These are phyloP conservation scores for Lycocerus yunnanus DNA, from an alignment of 2,888 invertebrate species.

Conservation along the genomic window DNA sequence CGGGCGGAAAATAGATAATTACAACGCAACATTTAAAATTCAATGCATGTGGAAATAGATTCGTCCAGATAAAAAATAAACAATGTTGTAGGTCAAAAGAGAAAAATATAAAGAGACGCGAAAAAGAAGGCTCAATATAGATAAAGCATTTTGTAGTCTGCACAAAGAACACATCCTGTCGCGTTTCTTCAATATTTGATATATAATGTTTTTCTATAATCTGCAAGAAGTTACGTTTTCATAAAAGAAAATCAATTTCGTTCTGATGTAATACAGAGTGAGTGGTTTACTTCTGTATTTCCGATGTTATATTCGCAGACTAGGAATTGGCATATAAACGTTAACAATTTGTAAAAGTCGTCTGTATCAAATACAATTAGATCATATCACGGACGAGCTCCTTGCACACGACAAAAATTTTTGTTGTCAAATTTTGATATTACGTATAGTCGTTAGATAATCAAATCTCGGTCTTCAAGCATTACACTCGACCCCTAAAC, in stretches of 20 bases:
- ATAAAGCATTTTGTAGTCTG: slow-evolving; percentile 27
- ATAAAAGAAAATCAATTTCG: neutral
- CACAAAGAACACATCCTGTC: slow-evolving; percentile 21
- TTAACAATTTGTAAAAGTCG: neutral
- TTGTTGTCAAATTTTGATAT: too few species aligned
- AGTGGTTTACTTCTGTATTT: neutral
- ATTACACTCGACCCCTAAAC: too few species aligned
- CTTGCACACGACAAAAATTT: neutral
- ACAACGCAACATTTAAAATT: neutral
- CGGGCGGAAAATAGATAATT: neutral
- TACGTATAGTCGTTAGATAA: too few species aligned
- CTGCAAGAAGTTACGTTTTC: neutral
- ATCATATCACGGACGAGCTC: neutral
- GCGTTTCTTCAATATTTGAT: slow-evolving; percentile 25
- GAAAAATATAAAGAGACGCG: slow-evolving; percentile 10
- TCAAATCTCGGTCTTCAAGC: too few species aligned
- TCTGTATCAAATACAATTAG: neutral
- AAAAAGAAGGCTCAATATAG: slow-evolving; percentile 10
- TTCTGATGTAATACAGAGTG: neutral
- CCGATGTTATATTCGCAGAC: neutral
- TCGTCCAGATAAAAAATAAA: neutral
- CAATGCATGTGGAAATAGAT: neutral
- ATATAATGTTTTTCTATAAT: slow-evolving; percentile 15
- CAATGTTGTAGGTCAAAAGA: neutral
- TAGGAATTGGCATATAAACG: neutral